Conservation (phyloP, 2,113 vertebrate genomes). For the Jaculus jaculus region DNA sequence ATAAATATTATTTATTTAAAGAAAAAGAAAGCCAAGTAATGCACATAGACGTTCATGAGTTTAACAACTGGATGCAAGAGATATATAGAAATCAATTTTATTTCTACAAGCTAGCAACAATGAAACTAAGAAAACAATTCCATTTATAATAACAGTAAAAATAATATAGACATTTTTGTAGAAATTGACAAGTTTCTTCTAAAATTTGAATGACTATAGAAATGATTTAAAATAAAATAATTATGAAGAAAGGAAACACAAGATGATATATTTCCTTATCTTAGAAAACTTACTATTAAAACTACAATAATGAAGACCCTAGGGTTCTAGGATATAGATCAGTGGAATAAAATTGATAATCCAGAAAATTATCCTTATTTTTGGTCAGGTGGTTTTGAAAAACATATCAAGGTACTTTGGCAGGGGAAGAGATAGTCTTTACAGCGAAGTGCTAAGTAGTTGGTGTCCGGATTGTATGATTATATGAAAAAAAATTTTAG, state of each 20-base stretch:
- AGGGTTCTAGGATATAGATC: background rate
- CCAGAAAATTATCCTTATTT: background rate
- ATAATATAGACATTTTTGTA: background rate
- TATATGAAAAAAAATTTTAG: no score
- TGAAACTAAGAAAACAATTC: background rate
- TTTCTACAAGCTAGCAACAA: background rate
- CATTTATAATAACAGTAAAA: slow-evolving; percentile 6
- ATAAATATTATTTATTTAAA: no score
- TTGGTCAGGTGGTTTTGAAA: background rate
- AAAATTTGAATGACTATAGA: background rate
- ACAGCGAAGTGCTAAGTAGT: background rate
- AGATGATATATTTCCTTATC: background rate
- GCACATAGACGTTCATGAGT: background rate
- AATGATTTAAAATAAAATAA: background rate
- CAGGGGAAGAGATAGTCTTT: no score
- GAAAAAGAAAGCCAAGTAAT: background rate
- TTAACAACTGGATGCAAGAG: background rate
- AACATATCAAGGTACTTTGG: background rate
- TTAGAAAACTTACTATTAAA: slow-evolving; percentile 17
- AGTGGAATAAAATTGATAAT: background rate
- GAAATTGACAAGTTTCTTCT: background rate
- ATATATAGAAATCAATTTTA: background rate
- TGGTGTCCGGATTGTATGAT: background rate
- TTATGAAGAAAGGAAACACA: slow-evolving; percentile 39
- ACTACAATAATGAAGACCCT: background rate